Base-by-base conservation (phyloP, 2,888 invertebrate species). In the Chrysina gloriosa region DNA sequence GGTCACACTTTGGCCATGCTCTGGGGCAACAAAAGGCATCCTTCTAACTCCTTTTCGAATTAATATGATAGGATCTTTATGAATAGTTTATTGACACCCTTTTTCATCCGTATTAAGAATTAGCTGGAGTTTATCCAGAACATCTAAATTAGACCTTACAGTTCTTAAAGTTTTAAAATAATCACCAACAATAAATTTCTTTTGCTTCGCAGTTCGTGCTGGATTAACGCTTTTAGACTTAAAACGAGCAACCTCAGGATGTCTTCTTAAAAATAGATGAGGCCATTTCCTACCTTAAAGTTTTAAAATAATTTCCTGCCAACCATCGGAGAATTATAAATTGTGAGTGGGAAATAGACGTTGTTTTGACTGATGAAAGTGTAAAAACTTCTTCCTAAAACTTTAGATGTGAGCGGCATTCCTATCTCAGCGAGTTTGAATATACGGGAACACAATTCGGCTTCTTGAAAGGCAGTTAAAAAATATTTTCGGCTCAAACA, bases 1-100 rank as follows among this genome's bases (percentile, higher is more conserved):
- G 5, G 76, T 73, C n/a, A 76, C 74, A 64, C 75, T 78, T 72
- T 78, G 75, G 23, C 68, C 77, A 65, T 79, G 75, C 63, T 78
- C 77, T 25, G 63, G 64, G 7, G 72, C 72, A 4, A 76, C 56
- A 5, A 76, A 42, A 65, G 77, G 76, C 11, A 77, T 73, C 29
- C 72, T 69, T 67, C 73, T 74, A 7, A 69, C 36, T 23, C 75
- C 76, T 74, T 69, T 73, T n/a, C 34, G 34, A 34, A 11, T 34
- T 11, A 34, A 11, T 34, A 34, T 34, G 9, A 34, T 11, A 7
- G 2, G 34, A 7, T 34, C 34, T 11, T 34, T 34, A 34, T 34
- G 34, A 1, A 34, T 3, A 34, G 34, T 34, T 3, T n/a, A 11
- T 3, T 34, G 34, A 11, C 34, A 34, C 34, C 31, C 34, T 11